phyloP scores from a whole-genome alignment of 2,797 vertebrate species.

The Valencia hispanica region DNA sequence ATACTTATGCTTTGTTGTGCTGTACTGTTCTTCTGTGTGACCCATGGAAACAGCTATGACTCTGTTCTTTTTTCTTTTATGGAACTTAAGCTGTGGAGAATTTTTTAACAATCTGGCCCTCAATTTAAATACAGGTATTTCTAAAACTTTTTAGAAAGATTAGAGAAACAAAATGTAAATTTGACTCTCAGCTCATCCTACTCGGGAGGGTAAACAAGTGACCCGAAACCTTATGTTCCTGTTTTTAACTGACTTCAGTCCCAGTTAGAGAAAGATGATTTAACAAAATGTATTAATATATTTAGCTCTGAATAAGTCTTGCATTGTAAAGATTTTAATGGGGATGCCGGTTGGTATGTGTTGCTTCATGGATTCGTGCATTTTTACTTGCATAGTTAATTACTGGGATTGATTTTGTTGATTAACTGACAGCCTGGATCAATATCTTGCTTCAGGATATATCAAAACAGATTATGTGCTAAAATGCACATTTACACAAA shows the following conservation, averaged over 20 bases:
- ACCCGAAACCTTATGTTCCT: slow-evolving; percentile 31
- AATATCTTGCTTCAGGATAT: slow-evolving; percentile 40
- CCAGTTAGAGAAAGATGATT: not conserved
- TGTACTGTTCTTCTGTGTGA: not conserved
- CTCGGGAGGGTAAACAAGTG: slow-evolving; percentile 25
- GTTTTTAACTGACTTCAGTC: slow-evolving; percentile 33
- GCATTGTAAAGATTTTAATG: slow-evolving; percentile 22
- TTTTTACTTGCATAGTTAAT: slow-evolving; percentile 39
- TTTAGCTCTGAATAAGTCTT: slow-evolving; percentile 1
- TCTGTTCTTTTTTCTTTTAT: not conserved
- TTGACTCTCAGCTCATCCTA: slow-evolving; percentile 34
- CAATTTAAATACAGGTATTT: slow-evolving; percentile 8
- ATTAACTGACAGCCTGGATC: slow-evolving; percentile 48
- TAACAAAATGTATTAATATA: slow-evolving; percentile 13
- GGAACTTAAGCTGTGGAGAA: slow-evolving; percentile 16
- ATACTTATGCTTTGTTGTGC: not conserved
- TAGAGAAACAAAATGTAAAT: slow-evolving; percentile 50
- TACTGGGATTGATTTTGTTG: slow-evolving; percentile 59
- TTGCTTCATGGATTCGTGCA: slow-evolving; percentile 16
- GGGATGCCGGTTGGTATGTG: slow-evolving; percentile 16
- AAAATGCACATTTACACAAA: slow-evolving; percentile 32
- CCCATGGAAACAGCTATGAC: not conserved
- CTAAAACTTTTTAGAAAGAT: slow-evolving; percentile 32
- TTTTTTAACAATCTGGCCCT: slow-evolving; percentile 9
- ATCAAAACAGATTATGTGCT: slow-evolving; percentile 48